Conservation (phyloP, 2,113 vertebrate genomes). For the Lonchura striata region DNA sequence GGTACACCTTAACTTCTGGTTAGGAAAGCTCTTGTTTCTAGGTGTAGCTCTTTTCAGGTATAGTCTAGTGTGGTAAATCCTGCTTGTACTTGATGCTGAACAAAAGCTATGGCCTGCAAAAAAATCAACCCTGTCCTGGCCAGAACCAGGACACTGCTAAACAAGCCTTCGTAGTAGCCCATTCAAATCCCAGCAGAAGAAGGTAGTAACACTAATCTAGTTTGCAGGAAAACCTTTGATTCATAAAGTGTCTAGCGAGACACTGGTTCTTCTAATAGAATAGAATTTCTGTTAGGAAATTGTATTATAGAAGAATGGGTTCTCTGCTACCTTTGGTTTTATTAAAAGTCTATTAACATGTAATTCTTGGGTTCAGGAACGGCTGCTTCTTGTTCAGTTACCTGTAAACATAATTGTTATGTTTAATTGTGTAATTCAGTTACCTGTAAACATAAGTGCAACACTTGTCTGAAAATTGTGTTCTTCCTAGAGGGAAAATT, state of each 20-base stretch:
- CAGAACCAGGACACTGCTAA: neutral
- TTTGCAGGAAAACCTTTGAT: neutral
- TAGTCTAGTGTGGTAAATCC: neutral
- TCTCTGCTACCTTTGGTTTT: neutral
- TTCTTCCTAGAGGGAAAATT: neutral
- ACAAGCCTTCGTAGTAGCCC: neutral
- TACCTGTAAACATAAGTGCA: neutral
- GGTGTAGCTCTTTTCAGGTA: neutral
- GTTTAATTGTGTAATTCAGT: too few species aligned
- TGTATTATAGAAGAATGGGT: neutral
- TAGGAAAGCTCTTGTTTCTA: neutral
- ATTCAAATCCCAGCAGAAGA: neutral
- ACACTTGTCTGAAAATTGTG: neutral
- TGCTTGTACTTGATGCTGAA: neutral
- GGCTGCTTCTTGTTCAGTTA: neutral
- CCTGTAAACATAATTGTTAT: neutral
- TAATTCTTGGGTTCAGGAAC: neutral
- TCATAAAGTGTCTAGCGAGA: neutral
- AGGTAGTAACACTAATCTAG: neutral
- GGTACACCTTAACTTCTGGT: neutral
- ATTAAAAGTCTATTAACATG: neutral
- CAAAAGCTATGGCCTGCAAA: neutral
- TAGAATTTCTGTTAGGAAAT: neutral
- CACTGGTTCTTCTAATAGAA: neutral
- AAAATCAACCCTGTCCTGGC: neutral